Conservation (phyloP, 2,113 vertebrate species). For the Ochotona curzoniae region DNA sequence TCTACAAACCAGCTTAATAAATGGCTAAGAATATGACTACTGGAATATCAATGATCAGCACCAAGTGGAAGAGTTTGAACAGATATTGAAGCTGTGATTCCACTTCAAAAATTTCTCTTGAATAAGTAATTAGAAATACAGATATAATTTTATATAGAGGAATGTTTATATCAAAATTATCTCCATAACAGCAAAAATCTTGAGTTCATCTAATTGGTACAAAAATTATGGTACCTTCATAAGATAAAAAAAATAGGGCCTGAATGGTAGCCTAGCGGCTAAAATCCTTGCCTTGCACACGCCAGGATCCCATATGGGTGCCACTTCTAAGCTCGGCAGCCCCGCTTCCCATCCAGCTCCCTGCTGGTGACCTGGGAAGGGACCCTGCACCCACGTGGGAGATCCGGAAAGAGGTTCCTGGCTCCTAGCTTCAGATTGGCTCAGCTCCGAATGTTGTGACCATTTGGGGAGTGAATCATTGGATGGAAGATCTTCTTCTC, state of each 20-base stretch:
- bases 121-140: slow-evolving; percentile 34
- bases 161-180: background rate
- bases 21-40: background rate
- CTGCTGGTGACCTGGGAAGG: too few relatives aligned
- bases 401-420: too few relatives aligned
- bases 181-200: background rate
- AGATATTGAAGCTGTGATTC: background rate
- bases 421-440: too few relatives aligned
- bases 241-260: background rate
- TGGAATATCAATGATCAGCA: background rate
- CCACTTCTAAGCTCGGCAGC: too few relatives aligned
- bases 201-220: background rate
- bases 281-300: too few relatives aligned
- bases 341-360: too few relatives aligned
- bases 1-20: background rate
- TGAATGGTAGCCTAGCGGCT: too few relatives aligned
- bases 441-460: too few relatives aligned
- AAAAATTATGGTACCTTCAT: background rate
- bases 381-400: too few relatives aligned
- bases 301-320: too few relatives aligned
- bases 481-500: too few relatives aligned
- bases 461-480: too few relatives aligned
- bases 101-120: background rate
- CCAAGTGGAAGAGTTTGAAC: background rate
- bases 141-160: background rate